These are phyloP conservation scores for Helicoverpa assulta DNA, from an alignment of 2,888 invertebrate species.

Conservation along the genomic window DNA sequence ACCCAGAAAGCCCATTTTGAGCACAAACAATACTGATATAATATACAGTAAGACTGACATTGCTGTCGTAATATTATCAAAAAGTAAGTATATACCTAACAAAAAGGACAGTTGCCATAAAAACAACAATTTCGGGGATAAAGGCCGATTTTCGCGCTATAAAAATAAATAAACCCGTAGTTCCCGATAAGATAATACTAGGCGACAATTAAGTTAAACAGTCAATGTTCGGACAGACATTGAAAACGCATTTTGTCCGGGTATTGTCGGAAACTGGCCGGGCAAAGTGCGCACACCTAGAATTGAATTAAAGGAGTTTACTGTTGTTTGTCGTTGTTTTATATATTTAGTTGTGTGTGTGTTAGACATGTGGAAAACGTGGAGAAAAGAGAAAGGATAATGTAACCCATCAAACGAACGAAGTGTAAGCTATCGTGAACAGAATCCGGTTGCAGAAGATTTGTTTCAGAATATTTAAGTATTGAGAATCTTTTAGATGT, in stretches of 20 bases:
- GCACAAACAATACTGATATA: neutral
- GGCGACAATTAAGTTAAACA: constrained; percentile 74
- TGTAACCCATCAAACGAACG: constrained; percentile 16
- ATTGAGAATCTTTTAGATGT: neutral
- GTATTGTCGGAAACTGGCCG: constrained; percentile 57
- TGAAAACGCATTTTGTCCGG: constrained; percentile 66
- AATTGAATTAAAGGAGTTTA: constrained; percentile 62
- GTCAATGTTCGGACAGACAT: constrained; percentile 62
- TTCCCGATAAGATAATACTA: constrained; percentile 74
- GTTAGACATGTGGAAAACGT: constrained; percentile 26
- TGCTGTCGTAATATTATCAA: constrained; percentile 31
- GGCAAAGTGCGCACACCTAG: constrained; percentile 45
- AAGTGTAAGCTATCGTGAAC: constrained; percentile 12
- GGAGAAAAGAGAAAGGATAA: constrained; percentile 23
- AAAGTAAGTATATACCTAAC: constrained; percentile 45
- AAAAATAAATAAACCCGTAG: constrained; percentile 70
- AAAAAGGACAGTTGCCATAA: constrained; percentile 64
- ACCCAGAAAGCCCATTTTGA: neutral
- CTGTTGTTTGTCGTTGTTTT: constrained; percentile 32
- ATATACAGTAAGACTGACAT: neutral
- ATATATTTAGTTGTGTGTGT: constrained; percentile 28
- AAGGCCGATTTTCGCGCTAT: constrained; percentile 63
- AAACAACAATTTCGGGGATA: constrained; percentile 65
- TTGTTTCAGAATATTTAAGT: neutral
- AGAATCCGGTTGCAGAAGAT: constrained; percentile 6